Evolutionary conservation across 2,797 vertebrate genomes (phyloP), one percentile per base, ranked within the genome.

Genomic region (Enoplosus armatus): DNA sequence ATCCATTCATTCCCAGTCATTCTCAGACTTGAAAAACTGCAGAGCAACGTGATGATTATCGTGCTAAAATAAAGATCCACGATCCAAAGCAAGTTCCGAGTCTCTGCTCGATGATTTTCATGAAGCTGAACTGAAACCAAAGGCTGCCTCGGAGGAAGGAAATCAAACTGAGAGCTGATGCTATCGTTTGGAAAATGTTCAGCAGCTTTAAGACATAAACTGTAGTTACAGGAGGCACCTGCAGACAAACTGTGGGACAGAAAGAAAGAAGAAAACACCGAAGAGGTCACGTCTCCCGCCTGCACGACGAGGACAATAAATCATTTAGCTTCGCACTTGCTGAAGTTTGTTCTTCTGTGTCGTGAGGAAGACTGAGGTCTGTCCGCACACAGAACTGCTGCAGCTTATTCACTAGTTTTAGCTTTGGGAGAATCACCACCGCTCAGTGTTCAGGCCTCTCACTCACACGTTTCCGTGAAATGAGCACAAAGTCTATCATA

Each of bases 371-470:
- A 39, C 43, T 27, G 66, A 70, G 65, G 37, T 54, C 16, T 29
- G 55, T 51, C 31, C n/a, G 11, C 47, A 15, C 37, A 43, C 41
- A 89, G 39, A 91, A 82, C 92, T 86, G 91, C 78, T 80, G 87
- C 85, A 90, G 89, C 85, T 93, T 65, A 85, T 75, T 82, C 55
- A 77, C 84, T 71, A 83, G 88, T 65, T 90, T 91, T 83, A 85
- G 88, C 92, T 94, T 95, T 87, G 78, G 83, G 91, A 62, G 85
- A 85, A 91, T 87, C 93, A 89, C 93, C 84, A 94, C 91, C 87
- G 86, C 86, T 92, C 94, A 74, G 87, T 89, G 43, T 90, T 87
- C 87, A 74, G 82, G 39, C 35, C 27, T 89, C 35, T 88, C 89
- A 4, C 26, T 37, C 29, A 2, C 39, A 33, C 55, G 14, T 11